Percentiles rank a stretch among this genome's conserved stretches.
phyloP scores from a whole-genome alignment of 2,888 invertebrate species.

The Drosophila setosimentum region DNA sequence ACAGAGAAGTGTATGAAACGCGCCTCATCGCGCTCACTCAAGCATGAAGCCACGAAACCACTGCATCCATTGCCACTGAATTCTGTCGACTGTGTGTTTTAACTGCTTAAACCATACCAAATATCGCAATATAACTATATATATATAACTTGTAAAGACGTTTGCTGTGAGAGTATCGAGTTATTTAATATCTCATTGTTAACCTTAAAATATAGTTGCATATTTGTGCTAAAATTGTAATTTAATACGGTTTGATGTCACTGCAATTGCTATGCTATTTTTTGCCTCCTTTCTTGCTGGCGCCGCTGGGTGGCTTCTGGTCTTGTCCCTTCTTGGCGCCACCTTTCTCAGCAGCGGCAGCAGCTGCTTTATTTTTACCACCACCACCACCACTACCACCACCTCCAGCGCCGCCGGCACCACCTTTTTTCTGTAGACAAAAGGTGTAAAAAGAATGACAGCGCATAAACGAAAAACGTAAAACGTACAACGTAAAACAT shows the following conservation, averaged over 20 bases:
- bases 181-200: conserved; percentile 31
- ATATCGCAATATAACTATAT: conserved; percentile 6
- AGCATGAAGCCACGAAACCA: conserved; percentile 23
- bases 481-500: conserved; percentile 2
- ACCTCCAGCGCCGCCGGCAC: conserved; percentile 53
- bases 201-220: conserved; percentile 42
- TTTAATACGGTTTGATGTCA: conserved; percentile 64
- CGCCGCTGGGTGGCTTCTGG: conserved; percentile 73
- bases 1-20: conserved; percentile 39
- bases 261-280: conserved; percentile 64
- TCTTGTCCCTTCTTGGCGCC: conserved; percentile 79
- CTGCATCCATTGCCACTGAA: conserved; percentile 24
- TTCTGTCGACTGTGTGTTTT: conserved; percentile 31
- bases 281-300: conserved; percentile 83
- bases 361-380: conserved; percentile 72
- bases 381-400: conserved; percentile 46
- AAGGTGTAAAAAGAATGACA: conserved; percentile 46
- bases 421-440: conserved; percentile 79
- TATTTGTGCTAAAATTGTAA: conserved; percentile 48
- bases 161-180: conserved; percentile 15
- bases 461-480: conserved; percentile 3
- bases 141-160: background rate
- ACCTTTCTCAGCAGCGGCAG: conserved; percentile 59
- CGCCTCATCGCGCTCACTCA: conserved; percentile 25
- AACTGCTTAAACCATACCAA: conserved; percentile 30